A percentile compares a stretch with the other conserved stretches of the same genome.
These are phyloP conservation scores for Mythimna pallens DNA, from an alignment of 2,888 invertebrate species.

Conservation along the genomic window DNA sequence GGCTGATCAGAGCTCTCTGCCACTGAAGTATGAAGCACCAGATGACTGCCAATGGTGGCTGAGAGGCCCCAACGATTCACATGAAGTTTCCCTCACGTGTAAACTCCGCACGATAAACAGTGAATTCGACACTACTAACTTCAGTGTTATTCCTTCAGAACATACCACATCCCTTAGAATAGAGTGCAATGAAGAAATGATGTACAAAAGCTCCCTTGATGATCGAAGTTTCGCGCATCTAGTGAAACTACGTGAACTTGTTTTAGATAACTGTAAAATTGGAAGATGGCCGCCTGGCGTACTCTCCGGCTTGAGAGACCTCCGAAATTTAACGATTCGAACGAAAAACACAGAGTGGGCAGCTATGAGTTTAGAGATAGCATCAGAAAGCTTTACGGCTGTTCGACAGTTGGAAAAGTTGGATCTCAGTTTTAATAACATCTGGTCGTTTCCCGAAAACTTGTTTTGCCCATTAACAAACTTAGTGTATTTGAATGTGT, in stretches of 20 bases:
- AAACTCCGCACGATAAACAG: conserved; percentile 96
- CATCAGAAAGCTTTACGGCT: conserved; percentile 94
- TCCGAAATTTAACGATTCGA: conserved; percentile 95
- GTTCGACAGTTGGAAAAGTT: conserved; percentile 95
- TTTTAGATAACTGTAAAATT: conserved; percentile 96
- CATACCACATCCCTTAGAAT: conserved; percentile 95
- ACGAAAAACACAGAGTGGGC: conserved; percentile 96
- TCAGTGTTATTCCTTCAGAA: conserved; percentile 96
- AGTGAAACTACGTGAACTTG: conserved; percentile 94
- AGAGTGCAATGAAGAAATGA: conserved; percentile 95
- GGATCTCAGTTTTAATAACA: conserved; percentile 96
- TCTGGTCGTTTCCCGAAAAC: conserved; percentile 96
- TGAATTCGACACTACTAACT: conserved; percentile 96
- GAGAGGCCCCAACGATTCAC: conserved; percentile 91
- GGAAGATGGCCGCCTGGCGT: conserved; percentile 95
- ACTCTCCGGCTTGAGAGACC: conserved; percentile 94
- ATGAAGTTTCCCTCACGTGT: conserved; percentile 95
- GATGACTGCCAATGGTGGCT: conserved; percentile 96
- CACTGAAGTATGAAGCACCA: conserved; percentile 94
- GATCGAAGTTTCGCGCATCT: conserved; percentile 95
- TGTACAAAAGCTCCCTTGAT: conserved; percentile 95
- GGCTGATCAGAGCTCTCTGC: conserved; percentile 87
- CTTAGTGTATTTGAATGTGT: conserved; percentile 95
- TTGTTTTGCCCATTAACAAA: conserved; percentile 96
- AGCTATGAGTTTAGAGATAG: conserved; percentile 95